Percentiles rank a stretch among this genome's conserved stretches.
Evolutionary conservation across 2,797 vertebrate genomes (phyloP).

Genomic region (Eremophila alpestris): DNA sequence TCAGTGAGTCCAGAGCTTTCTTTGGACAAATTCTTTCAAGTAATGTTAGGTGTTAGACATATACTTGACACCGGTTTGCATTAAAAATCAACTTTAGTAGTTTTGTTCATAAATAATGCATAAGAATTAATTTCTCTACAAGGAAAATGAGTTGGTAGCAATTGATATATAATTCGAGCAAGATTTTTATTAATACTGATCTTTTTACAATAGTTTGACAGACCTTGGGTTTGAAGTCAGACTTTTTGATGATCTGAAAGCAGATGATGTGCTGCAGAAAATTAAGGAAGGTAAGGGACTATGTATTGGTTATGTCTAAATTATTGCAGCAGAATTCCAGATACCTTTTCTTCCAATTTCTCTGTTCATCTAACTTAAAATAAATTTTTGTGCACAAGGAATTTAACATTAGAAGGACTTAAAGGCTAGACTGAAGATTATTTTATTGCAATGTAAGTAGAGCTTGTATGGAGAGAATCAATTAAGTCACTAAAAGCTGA

Average conservation of each 20-base stretch:
- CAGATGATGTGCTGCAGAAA: slow-evolving; percentile 72
- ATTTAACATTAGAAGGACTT: background rate
- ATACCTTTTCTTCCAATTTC: background rate
- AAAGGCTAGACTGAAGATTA: background rate
- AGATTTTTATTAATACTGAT: background rate
- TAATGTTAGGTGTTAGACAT: background rate
- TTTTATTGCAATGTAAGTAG: background rate
- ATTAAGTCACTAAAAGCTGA: background rate
- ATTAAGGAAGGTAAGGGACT: slow-evolving; percentile 81
- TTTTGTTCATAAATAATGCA: background rate
- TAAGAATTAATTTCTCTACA: background rate
- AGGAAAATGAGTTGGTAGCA: background rate
- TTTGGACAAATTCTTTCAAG: background rate
- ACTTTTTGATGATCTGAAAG: slow-evolving; percentile 79
- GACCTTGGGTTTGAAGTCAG: slow-evolving; percentile 89
- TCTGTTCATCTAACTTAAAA: background rate
- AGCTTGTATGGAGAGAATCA: background rate
- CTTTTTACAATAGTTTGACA: slow-evolving; percentile 53
- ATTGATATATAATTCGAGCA: background rate
- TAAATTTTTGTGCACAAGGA: background rate
- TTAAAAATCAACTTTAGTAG: background rate
- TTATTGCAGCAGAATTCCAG: background rate
- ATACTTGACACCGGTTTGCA: background rate
- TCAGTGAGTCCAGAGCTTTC: background rate
- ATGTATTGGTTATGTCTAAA: background rate